A percentile compares a stretch with the other conserved stretches of the same genome.
These are phyloP conservation scores for Apis laboriosa DNA, from an alignment of 1,140 invertebrate species.

Conservation along the genomic window DNA sequence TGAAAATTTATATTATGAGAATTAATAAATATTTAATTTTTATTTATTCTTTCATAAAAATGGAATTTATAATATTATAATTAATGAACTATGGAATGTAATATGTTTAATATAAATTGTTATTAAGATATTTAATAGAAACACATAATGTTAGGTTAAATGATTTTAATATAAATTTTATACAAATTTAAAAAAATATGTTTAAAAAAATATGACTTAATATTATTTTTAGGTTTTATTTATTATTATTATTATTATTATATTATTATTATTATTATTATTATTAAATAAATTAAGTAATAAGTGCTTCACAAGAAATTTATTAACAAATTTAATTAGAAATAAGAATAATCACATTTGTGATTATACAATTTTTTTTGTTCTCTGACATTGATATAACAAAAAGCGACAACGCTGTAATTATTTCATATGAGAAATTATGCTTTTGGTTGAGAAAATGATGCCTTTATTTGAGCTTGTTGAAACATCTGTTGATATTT, in stretches of 20 bases:
- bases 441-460: conserved; percentile 47
- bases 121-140: background rate
- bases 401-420: conserved; percentile 4
- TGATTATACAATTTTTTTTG: conserved; percentile 3
- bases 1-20: too few species aligned
- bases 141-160: conserved; percentile 1
- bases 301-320: background rate
- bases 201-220: background rate
- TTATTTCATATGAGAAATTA: conserved; percentile 18
- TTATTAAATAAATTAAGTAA: conserved; percentile 21
- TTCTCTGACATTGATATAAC: conserved; percentile 29
- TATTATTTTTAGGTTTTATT: background rate
- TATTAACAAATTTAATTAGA: conserved; percentile 22
- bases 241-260: too few species aligned
- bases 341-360: background rate
- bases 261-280: background rate
- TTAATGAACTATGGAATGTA: too few species aligned
- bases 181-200: background rate
- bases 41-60: too few species aligned
- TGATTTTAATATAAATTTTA: background rate
- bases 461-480: conserved; percentile 84
- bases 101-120: background rate
- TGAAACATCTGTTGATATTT: conserved; percentile 92
- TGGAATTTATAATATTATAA: too few species aligned
- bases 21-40: too few species aligned